Conservation (phyloP, 2,113 vertebrate species). For the Vombatus ursinus region DNA sequence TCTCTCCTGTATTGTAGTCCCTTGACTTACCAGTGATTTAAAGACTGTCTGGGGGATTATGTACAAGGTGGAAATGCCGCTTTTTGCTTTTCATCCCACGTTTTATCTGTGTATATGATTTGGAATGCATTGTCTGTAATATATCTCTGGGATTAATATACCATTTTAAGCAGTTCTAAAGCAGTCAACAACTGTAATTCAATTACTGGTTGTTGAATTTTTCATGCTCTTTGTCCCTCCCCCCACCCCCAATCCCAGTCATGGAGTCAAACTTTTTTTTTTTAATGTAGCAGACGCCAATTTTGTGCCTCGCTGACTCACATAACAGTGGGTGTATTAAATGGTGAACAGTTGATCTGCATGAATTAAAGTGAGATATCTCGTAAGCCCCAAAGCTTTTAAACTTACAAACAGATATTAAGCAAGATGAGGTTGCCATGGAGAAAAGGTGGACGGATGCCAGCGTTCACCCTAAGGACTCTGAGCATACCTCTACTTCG, state of each 20-base stretch:
- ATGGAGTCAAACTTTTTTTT: constrained; percentile 9
- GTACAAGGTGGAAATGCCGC: not conserved
- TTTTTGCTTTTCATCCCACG: constrained; percentile 19
- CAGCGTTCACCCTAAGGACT: constrained; percentile 42
- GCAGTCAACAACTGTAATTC: constrained; percentile 45
- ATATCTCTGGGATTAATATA: constrained; percentile 34
- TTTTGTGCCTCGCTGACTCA: not conserved
- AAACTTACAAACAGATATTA: constrained; percentile 23
- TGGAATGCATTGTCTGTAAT: not conserved
- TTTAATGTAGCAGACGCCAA: not conserved
- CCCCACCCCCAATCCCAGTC: constrained; percentile 22
- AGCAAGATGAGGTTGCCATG: constrained; percentile 47
- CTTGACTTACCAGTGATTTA: not conserved
- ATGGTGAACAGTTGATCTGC: not conserved
- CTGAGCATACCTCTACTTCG: constrained; percentile 35
- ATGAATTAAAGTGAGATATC: not conserved
- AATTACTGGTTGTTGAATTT: constrained; percentile 23
- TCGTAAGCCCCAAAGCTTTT: not conserved
- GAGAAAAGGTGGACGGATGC: not conserved
- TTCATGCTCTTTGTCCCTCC: not conserved
- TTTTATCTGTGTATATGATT: constrained; percentile 34
- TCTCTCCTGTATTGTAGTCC: not conserved
- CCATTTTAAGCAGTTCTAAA: not conserved
- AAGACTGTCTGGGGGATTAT: not conserved
- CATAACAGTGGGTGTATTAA: not conserved